Evolutionary conservation across 2,888 invertebrate genomes (phyloP).

Genomic region (Aporophyla lueneburgensis): DNA sequence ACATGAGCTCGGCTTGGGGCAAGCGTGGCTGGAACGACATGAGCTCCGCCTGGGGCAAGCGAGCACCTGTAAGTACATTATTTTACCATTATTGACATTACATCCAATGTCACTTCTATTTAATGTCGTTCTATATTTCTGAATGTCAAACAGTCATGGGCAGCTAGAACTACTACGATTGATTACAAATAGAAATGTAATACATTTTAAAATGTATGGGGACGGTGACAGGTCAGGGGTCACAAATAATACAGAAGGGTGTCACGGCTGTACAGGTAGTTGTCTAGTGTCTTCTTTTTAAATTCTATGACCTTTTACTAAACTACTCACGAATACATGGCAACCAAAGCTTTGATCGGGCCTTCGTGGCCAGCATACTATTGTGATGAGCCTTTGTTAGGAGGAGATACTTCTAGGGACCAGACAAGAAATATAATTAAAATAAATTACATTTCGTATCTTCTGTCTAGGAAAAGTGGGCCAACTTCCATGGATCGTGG

Average conservation of each 20-base stretch:
- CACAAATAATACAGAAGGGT: background rate
- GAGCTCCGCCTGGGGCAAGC: conserved; percentile 91
- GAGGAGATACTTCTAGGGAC: background rate
- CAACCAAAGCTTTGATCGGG: background rate
- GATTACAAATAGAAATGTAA: background rate
- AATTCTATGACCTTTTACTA: background rate
- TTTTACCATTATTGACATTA: background rate
- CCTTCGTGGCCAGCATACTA: background rate
- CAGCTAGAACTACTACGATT: background rate
- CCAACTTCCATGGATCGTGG: conserved; percentile 93
- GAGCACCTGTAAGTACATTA: conserved; percentile 84
- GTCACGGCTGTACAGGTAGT: no score
- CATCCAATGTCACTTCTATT: background rate
- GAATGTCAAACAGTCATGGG: conserved; percentile 17
- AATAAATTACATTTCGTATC: background rate
- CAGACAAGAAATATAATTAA: no score
- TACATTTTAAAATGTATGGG: background rate
- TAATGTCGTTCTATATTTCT: background rate
- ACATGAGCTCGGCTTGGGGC: conserved; percentile 91
- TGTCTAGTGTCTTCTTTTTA: background rate
- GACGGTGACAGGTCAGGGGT: background rate
- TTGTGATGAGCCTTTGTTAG: background rate
- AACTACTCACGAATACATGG: background rate
- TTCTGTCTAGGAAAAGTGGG: conserved; percentile 91
- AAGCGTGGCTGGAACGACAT: conserved; percentile 92